A percentile compares a stretch with the other conserved stretches of the same genome.
Conservation (phyloP, 2,797 vertebrate genomes). For the Rhyacichthys aspro region DNA sequence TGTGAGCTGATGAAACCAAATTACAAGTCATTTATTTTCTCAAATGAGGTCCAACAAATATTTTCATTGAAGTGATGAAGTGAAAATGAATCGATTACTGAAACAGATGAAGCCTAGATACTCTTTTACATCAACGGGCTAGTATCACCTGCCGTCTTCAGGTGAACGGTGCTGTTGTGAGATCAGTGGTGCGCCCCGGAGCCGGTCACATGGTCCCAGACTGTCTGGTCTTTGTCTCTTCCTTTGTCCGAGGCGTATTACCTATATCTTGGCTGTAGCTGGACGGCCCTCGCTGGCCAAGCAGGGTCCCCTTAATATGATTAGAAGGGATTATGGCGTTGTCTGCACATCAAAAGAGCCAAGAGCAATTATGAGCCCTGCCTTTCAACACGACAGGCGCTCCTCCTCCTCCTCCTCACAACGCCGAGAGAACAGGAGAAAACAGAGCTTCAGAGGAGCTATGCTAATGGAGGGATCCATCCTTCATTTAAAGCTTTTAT, state of each 20-base stretch:
- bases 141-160: not conserved
- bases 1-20: constrained; percentile 63
- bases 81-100: constrained; percentile 26
- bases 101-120: constrained; percentile 25
- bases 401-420: constrained; percentile 27
- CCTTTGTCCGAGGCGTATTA: constrained; percentile 52
- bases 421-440: constrained; percentile 45
- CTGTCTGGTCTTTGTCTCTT: constrained; percentile 28
- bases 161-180: constrained; percentile 65
- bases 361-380: constrained; percentile 79
- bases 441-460: constrained; percentile 34
- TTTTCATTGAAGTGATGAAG: constrained; percentile 23
- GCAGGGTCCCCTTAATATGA: constrained; percentile 79
- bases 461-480: constrained; percentile 63
- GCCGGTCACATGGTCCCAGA: constrained; percentile 71
- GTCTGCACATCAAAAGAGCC: constrained; percentile 82
- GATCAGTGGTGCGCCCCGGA: constrained; percentile 62
- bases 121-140: not conserved
- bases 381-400: constrained; percentile 67
- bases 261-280: constrained; percentile 59
- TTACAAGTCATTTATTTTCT: constrained; percentile 49
- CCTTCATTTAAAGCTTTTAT: constrained; percentile 63
- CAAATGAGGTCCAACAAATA: constrained; percentile 25
- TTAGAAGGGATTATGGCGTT: constrained; percentile 75
- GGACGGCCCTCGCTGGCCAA: constrained; percentile 51